phyloP scores from a whole-genome alignment of 2,888 invertebrate species.

The Tinea pellionella region DNA sequence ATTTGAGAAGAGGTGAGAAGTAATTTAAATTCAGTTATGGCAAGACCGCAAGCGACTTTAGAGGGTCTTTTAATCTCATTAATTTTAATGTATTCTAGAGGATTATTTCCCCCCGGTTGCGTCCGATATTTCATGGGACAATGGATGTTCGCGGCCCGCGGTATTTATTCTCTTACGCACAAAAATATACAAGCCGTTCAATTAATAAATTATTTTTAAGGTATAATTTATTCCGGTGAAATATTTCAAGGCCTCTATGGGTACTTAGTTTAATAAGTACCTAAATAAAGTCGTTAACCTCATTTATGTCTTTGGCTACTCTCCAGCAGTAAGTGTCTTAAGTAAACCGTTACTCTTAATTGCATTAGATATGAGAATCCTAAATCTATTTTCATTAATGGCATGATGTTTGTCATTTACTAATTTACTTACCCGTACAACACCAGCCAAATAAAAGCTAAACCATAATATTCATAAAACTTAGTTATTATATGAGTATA shows the following conservation, averaged over 20 bases:
- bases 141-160: slow-evolving; percentile 16
- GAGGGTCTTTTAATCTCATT: slow-evolving; percentile 60
- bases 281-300: not conserved
- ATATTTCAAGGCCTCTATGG: not conserved
- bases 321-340: not conserved
- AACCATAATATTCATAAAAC: not conserved
- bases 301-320: not conserved
- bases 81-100: slow-evolving; percentile 63
- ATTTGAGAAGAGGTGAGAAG: slow-evolving; percentile 57
- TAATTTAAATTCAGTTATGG: slow-evolving; percentile 55
- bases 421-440: too few species aligned
- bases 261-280: not conserved
- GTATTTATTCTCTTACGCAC: not conserved
- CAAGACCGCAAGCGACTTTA: slow-evolving; percentile 31
- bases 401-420: too few species aligned
- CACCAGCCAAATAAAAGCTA: not conserved
- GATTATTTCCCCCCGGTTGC: slow-evolving; percentile 52
- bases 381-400: not conserved
- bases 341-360: not conserved
- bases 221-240: not conserved
- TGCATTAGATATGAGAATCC: not conserved
- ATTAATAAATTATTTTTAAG: too few species aligned
- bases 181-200: not conserved
- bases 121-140: slow-evolving; percentile 35
- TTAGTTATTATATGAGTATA: not conserved